Evolutionary conservation across 2,797 vertebrate genomes (phyloP), one percentile per base, ranked within the genome.

Genomic region (Neosilurus mollespiculum): DNA sequence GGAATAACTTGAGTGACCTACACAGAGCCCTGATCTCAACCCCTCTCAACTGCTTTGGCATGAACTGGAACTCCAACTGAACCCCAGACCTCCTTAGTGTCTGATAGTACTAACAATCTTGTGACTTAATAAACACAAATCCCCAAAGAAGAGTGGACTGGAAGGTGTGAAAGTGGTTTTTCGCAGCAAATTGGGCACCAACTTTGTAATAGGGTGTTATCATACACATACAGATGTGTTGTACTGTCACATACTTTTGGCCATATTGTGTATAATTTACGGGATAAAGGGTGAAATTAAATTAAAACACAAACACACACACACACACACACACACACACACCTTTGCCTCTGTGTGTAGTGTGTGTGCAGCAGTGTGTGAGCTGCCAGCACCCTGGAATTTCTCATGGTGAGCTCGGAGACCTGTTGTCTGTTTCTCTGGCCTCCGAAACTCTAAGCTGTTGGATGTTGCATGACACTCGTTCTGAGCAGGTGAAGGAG

Each of bases 401-500:
- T 86, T 86, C 3, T 87, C 87, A 12, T 87, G 72, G 54, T 65
- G 66, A 76, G 24, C 53, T 56, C 61, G 85, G 76, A 80, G 85
- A 43, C 76, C 66, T 51, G 67, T 18, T 9, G 16, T 30, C 12
- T 43, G 34, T 30, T 15, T 76, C 66, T 91, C 89, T 53, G 90
- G 89, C 64, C 84, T 87, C 83, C 91, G 89, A 66, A 91, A 86
- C 26, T 91, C 90, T 43, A 86, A 87, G 65, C 89, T 88, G 7
- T 80, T 71, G 0, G 77, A 86, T n/a, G 58, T 82, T 58, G 78
- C 59, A 15, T 71, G 37, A 18, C 18, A 61, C 54, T 81, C 56
- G 62, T 83, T 61, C 22, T 61, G 82, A 37, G 82, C 64, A 62
- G 78, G 85, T 24, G 73, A 75, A 77, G 77, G 75, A 58, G 87